These are phyloP conservation scores for Trisateles emortualis DNA, from an alignment of 2,888 invertebrate genomes.

Conservation along the genomic window DNA sequence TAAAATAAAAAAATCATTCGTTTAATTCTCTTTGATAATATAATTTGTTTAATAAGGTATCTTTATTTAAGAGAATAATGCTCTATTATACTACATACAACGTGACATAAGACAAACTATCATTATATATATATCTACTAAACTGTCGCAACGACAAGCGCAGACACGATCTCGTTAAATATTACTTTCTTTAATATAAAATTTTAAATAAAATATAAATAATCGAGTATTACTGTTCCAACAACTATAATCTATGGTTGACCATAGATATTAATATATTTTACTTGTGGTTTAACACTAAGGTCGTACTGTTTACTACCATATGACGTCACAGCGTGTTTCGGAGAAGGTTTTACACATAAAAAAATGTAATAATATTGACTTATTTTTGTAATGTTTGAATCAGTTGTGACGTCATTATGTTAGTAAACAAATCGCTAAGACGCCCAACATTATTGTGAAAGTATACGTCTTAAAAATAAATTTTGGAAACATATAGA, in stretches of 20 bases:
- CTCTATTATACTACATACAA: constrained; percentile 81
- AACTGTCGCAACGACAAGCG: constrained; percentile 78
- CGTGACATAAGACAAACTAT: constrained; percentile 73
- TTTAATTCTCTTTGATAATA: constrained; percentile 84
- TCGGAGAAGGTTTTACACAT: constrained; percentile 1
- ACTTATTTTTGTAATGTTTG: constrained; percentile 7
- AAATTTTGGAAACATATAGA: constrained; percentile 71
- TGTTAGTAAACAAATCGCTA: constrained; percentile 40
- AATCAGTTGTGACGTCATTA: constrained; percentile 37
- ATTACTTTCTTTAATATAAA: constrained; percentile 76
- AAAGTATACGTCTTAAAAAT: constrained; percentile 59
- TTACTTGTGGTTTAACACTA: constrained; percentile 63
- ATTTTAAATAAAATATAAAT: constrained; percentile 85
- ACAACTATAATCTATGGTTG: constrained; percentile 79
- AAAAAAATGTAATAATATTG: constrained; percentile 6
- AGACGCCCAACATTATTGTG: constrained; percentile 50
- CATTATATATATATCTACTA: constrained; percentile 59
- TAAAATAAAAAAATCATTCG: constrained; percentile 76
- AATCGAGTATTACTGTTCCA: constrained; percentile 85
- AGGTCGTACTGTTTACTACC: constrained; percentile 35
- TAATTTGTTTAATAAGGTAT: constrained; percentile 74
- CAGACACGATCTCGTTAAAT: constrained; percentile 66
- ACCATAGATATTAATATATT: constrained; percentile 78
- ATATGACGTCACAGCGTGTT: constrained; percentile 29
- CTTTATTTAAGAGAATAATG: constrained; percentile 75